These are phyloP conservation scores for Brassicogethes aeneus DNA, from an alignment of 2,888 invertebrate genomes.

Conservation along the genomic window DNA sequence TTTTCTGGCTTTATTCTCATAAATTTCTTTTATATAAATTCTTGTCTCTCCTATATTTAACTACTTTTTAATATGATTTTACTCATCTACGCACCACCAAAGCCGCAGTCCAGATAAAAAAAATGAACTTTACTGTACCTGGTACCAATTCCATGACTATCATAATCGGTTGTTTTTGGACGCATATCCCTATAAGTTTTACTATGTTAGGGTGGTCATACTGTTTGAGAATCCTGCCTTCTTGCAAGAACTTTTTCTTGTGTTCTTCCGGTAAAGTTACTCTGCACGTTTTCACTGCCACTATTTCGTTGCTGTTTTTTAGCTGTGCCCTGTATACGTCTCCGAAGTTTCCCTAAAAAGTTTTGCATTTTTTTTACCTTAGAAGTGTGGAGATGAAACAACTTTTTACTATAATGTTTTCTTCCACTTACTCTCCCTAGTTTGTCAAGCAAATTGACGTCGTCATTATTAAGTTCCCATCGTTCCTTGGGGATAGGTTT, in stretches of 20 bases:
- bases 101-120: too few species aligned
- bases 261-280: slow-evolving; percentile 89
- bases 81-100: too few species aligned
- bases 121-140: slow-evolving; percentile 53
- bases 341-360: slow-evolving; percentile 90
- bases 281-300: slow-evolving; percentile 93
- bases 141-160: slow-evolving; percentile 97
- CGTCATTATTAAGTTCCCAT: slow-evolving; percentile 95
- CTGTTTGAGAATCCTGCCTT: slow-evolving; percentile 90
- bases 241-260: slow-evolving; percentile 89
- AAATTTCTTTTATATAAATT: too few species aligned
- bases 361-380: too few species aligned
- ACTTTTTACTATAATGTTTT: slow-evolving; percentile 4
- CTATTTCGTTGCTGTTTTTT: slow-evolving; percentile 73
- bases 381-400: slow-evolving; percentile 5
- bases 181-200: slow-evolving; percentile 92
- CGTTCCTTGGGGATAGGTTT: slow-evolving; percentile 81
- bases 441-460: slow-evolving; percentile 84
- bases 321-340: slow-evolving; percentile 91
- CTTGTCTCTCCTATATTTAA: too few species aligned
- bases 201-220: slow-evolving; percentile 97
- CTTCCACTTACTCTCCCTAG: slow-evolving; percentile 70
- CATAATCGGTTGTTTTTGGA: slow-evolving; percentile 97
- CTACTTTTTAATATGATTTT: too few species aligned
- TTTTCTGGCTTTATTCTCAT: too few species aligned